phyloP scores from a whole-genome alignment of 2,113 vertebrate genomes.

The Oncorhynchus mykiss region DNA sequence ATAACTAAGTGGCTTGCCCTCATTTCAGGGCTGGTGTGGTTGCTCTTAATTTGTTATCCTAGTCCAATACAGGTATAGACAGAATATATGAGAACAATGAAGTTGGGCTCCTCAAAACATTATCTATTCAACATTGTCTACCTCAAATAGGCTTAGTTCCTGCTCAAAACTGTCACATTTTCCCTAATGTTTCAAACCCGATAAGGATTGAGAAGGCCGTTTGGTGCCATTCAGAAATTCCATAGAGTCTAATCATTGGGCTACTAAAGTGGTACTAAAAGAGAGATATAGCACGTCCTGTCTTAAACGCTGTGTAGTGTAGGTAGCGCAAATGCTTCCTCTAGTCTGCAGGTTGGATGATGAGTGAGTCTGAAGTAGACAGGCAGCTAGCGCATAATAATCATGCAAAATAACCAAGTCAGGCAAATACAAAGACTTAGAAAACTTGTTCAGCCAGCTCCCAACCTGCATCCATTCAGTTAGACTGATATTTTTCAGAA shows the following conservation, averaged over 20 bases:
- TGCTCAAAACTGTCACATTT: too few species aligned
- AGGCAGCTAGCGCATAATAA: background rate
- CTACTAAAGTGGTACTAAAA: background rate
- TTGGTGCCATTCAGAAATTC: background rate
- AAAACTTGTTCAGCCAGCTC: conserved; percentile 12
- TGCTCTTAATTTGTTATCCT: too few species aligned
- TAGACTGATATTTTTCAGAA: background rate
- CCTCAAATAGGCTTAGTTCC: too few species aligned
- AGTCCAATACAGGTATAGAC: too few species aligned
- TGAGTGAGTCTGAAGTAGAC: conserved; percentile 9
- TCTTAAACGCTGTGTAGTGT: background rate
- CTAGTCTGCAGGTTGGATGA: background rate
- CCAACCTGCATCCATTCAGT: background rate
- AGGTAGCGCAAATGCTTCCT: conserved; percentile 1
- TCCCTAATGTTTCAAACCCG: background rate
- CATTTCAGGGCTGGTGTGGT: too few species aligned
- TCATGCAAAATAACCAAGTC: background rate
- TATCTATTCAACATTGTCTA: too few species aligned
- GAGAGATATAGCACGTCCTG: background rate
- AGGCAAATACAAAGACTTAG: background rate
- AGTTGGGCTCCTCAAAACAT: too few species aligned
- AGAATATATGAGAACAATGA: too few species aligned
- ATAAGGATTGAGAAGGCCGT: background rate
- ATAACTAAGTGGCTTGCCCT: too few species aligned
- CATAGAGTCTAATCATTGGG: background rate